Base-by-base conservation (phyloP, 1,140 invertebrate species). In the Drosophila arawakana region DNA sequence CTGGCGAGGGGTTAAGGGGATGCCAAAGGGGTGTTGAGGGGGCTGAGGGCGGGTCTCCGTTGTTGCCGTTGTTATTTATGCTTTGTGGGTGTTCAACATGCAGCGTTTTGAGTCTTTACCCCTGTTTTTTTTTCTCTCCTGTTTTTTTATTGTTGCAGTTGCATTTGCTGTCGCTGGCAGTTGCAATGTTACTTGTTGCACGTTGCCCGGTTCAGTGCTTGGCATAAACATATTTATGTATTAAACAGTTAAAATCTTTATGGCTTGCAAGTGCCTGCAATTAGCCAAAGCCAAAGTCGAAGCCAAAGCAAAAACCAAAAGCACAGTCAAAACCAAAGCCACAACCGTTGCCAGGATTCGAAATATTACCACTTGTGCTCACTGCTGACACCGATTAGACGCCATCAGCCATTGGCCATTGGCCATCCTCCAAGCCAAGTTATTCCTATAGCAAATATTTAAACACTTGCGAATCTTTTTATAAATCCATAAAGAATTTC, bases 51-150 rank as follows among this genome's bases (percentile, higher is more conserved):
- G 62, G 78, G 47, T 69, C 75, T 50, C 52, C 34, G 71, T 80
- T 60, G 52, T 86, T 88, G 80, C 73, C 65, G 80, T 67, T 88
- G 81, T 86, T 86, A 86, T 86, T 86, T 86, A 86, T 86, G 83
- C 83, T 83, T 86, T 86, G 83, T 86, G 83, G 83, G 83, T 86
- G 83, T 86, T 86, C 83, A 86, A 86, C 83, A 86, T 86, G 83
- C 83, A 88, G 76, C 83, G 73, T 86, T 86, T 86, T 59, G 80
- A 88, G 83, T 86, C 78, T 86, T 85, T 86, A 86, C 83, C 83
- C 88, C 73, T 76, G 73, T 80, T 80, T 63, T 59, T 75, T 57
- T 70, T 75, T 55, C 1, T 21, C 18, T 21, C 18, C 1, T 2
- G 18, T 21, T 58, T 50, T 84, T 62, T 70, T 75, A 68, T 69